Evolutionary conservation across 2,888 invertebrate species (phyloP).

Genomic region (Agrochola macilenta): DNA sequence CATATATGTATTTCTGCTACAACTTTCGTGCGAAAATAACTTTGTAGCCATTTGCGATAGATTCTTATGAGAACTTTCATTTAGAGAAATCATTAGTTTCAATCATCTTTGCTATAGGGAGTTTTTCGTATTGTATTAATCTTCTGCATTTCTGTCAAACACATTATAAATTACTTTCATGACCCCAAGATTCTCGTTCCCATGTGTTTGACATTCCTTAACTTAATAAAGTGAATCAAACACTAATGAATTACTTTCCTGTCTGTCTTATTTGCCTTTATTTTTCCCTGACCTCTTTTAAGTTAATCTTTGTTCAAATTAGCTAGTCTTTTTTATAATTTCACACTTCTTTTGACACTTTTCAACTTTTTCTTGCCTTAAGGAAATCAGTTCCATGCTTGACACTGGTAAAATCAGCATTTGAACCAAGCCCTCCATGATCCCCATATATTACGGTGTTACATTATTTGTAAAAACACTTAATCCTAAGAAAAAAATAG

Average conservation of each 20-base stretch:
- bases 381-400: not conserved
- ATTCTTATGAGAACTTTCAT: slow-evolving; percentile 49
- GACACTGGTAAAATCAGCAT: not conserved
- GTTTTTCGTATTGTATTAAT: slow-evolving; percentile 13
- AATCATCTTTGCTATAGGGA: slow-evolving; percentile 1
- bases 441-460: not conserved
- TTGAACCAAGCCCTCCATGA: not conserved
- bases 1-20: not conserved
- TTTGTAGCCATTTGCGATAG: not conserved
- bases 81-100: slow-evolving; percentile 33
- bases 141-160: slow-evolving; percentile 1
- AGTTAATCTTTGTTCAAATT: not conserved
- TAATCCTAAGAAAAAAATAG: not conserved
- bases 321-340: not conserved
- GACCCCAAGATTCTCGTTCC: not conserved
- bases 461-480: not conserved
- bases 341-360: not conserved
- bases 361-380: not conserved
- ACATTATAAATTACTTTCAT: not conserved
- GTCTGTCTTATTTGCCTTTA: not conserved
- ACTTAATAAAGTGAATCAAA: not conserved
- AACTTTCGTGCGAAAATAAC: slow-evolving; percentile 28
- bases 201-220: not conserved
- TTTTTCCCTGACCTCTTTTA: not conserved
- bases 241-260: accelerated